These are phyloP conservation scores for Oegoconia quadripuncta DNA, from an alignment of 2,888 invertebrate genomes.

Conservation along the genomic window DNA sequence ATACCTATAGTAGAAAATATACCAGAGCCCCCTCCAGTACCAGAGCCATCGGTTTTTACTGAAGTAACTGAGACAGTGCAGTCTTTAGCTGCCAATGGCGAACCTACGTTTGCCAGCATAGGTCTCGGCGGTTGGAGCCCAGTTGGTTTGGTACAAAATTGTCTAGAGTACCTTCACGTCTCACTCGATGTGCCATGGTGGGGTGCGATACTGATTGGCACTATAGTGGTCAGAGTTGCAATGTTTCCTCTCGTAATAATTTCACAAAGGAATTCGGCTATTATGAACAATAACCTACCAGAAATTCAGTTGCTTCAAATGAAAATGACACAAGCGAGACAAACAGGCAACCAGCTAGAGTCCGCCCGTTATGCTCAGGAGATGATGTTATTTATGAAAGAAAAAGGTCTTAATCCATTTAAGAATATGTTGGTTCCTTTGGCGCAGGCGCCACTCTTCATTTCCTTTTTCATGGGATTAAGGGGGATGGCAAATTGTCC, in stretches of 20 bases:
- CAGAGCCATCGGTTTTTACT: slow-evolving; percentile 47
- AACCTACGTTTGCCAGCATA: slow-evolving; percentile 87
- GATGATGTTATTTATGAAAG: slow-evolving; percentile 89
- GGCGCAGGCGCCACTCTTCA: slow-evolving; percentile 92
- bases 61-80: slow-evolving; percentile 58
- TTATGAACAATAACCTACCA: slow-evolving; percentile 92
- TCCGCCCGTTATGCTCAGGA: slow-evolving; percentile 87
- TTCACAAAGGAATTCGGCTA: slow-evolving; percentile 88
- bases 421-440: slow-evolving; percentile 88
- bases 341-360: slow-evolving; percentile 89
- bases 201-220: slow-evolving; percentile 90
- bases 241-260: slow-evolving; percentile 93
- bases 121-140: slow-evolving; percentile 93
- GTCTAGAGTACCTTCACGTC: slow-evolving; percentile 91
- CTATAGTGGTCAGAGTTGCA: slow-evolving; percentile 84
- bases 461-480: slow-evolving; percentile 94
- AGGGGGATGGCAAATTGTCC: slow-evolving; percentile 93
- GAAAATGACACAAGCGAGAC: slow-evolving; percentile 92
- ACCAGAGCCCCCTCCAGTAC: slow-evolving; percentile 70
- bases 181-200: slow-evolving; percentile 94
- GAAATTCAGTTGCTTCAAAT: slow-evolving; percentile 88
- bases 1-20: slow-evolving; percentile 49
- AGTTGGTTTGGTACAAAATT: slow-evolving; percentile 88
- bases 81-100: slow-evolving; percentile 78
- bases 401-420: slow-evolving; percentile 88